These are phyloP conservation scores for Alca torda DNA, from an alignment of 2,797 vertebrate species.

Conservation along the genomic window DNA sequence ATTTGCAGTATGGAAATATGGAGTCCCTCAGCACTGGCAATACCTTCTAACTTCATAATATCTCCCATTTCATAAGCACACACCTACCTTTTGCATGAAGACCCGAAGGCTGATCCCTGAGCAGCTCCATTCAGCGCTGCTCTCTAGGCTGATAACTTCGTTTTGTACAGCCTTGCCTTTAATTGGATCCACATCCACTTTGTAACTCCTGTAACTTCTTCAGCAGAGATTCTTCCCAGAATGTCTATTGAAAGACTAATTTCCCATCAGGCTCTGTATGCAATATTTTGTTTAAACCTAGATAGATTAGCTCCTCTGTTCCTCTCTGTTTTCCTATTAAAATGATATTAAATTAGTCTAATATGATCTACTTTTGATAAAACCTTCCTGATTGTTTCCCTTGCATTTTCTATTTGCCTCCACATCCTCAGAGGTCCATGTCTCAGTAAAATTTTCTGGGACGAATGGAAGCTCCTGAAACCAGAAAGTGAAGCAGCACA, in stretches of 20 bases:
- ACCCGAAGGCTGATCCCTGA: background rate
- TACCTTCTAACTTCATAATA: background rate
- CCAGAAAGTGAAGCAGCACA: background rate
- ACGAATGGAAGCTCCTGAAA: background rate
- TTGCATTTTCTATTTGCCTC: slow-evolving; percentile 2
- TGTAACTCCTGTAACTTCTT: background rate
- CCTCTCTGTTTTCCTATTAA: slow-evolving; percentile 41
- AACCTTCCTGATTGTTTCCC: background rate
- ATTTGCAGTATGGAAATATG: background rate
- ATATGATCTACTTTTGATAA: slow-evolving; percentile 46
- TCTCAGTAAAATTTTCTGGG: background rate
- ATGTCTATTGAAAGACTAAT: background rate
- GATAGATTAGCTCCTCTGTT: slow-evolving; percentile 38
- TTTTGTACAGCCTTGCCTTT: background rate
- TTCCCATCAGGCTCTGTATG: slow-evolving; percentile 26
- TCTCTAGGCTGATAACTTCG: background rate
- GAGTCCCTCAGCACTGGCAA: background rate
- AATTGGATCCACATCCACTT: background rate
- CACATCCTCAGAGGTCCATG: background rate
- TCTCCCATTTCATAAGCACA: background rate
- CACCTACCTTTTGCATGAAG: background rate
- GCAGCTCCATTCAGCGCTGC: background rate
- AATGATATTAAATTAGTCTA: slow-evolving; percentile 55
- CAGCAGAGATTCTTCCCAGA: background rate
- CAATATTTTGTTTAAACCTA: slow-evolving; percentile 46